Base-by-base conservation (phyloP, 2,888 invertebrate species). In the Polydrusus cervinus region DNA sequence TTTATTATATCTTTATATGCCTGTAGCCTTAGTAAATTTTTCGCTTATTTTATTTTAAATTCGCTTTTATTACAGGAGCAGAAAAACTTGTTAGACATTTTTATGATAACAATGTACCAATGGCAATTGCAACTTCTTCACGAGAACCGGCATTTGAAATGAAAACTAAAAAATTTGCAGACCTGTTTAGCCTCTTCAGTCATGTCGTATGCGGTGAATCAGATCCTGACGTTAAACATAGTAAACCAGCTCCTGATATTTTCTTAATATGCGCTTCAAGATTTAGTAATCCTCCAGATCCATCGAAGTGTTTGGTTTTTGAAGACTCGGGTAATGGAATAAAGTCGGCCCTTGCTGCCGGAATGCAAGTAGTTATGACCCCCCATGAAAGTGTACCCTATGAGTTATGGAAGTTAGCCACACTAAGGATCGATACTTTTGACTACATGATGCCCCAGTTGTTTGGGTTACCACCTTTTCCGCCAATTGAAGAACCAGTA, bases 241-340 rank as follows among this genome's bases (percentile, higher is more conserved):
- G 97, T 0, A 97, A 98, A 88, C 97, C 97, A 0, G 91, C 93
- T 67, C 97, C 97, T 0, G 97, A 97, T 84, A 94, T 95, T 78
- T 98, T 95, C 57, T 64, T 81, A 20, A 38, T 92, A 7, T 90
- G 91, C 80, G 91, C 91, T 0, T 85, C 86, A 16, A 88, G 96
- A 77, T 97, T 97, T 84, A 86, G 89, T 0, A 91, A 92, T 74
- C 89, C 90, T 77, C 93, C 94, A 7, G 84, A 89, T 5, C 90
- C 92, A 3, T 88, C 88, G 71, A 88, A 91, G 86, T 94, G 95
- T 82, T 87, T 97, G 74, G 96, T 96, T 2, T 95, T 97, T 85
- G 97, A 97, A 88, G 97, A 98, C 87, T 94, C 97, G 0, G 93
- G 94, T 0, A 96, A 95, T 85, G 97, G 98, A 0, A 95, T 96